Evolutionary conservation across 2,797 vertebrate genomes (phyloP), one percentile per base, ranked within the genome.

Genomic region (Paguma larvata): DNA sequence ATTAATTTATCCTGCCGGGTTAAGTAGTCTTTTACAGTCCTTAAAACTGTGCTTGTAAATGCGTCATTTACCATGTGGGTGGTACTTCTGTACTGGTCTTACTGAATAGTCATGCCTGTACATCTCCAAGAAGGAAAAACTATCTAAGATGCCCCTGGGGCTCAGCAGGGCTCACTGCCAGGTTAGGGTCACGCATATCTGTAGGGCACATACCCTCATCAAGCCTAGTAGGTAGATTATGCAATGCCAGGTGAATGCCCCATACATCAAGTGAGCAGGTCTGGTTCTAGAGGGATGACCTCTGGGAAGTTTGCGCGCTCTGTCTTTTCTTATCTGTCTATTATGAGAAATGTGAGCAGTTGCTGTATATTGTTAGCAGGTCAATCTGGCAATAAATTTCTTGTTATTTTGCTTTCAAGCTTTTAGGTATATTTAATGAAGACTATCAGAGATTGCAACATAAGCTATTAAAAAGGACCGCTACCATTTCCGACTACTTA

Each of bases 391-490:
- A 91, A 68, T 86, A 88, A 44, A 63, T 84, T 63, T 93, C 79
- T 75, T 85, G 19, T 51, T 88, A 48, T 56, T 83, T 93, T 77
- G 79, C 84, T 84, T 92, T 96, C 30, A 78, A 91, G 25, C 56
- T 89, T 88, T 34, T 75, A n/a, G 75, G 53, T 51, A 51, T 46
- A 44, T 63, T 91, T 73, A 75, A 67, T 63, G 75, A 83, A 14
- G 25, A 83, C 3, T 73, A 63, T 32, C 0, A 0, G 73, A 48
- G 59, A 85, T 21, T 65, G 1, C 14, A 72, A 16, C n/a, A 34
- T 32, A 44, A 84, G 19, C 53, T 44, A 32, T 72, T 84, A 27
- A 65, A 53, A 88, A 93, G 41, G 44, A 32, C 16, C 32, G 7
- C 41, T 63, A 75, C 38, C 44, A 38, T 88, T 85, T 80, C 63